Base-by-base conservation (phyloP, 2,797 vertebrate species). In the Poecile montanus region DNA sequence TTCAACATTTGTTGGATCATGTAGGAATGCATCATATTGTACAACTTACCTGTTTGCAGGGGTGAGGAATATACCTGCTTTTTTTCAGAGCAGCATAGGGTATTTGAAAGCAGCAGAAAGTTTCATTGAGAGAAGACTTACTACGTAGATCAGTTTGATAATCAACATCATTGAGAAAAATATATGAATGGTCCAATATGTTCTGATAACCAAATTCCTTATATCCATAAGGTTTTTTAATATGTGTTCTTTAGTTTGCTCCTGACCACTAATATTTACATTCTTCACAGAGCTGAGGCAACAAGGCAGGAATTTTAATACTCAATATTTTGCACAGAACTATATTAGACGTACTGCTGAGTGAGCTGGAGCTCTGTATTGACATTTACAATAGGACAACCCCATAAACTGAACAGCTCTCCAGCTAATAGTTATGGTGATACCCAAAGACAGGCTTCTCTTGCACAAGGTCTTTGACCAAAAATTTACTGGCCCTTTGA, bases 111-210 rank as follows among this genome's bases (percentile, higher is more conserved):
- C 68, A 80, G 63, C 29, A 76, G 65, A 74, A 71, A 57, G 53
- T 14, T 85, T 65, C 6, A 32, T 0, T 54, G 26, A 93, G 32
- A 78, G 42, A 50, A 85, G 16, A 75, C 62, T 78, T 72, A 47
- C 45, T 85, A 71, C 4, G 29, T 2, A 53, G 14, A 48, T 48
- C 29, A 78, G 29, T 70, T 67, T 75, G 50, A 42, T 26, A 80
- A 66, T 38, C 61, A 85, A 73, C 18, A 79, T 36, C 86, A 65
- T 16, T 19, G 2, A 87, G 36, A 78, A 57, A 89, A 73, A 67
- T 2, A 2, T 29, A 70, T 10, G 7, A 7, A 3, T 10, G n/a
- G 48, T 32, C 5, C 4, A 70, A 26, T 53, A 45, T 0, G 0
- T 42, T 78, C 47, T 61, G 26, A 79, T 54, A 19, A 61, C 19